Evolutionary conservation across 2,888 invertebrate genomes (phyloP), one percentile per base, ranked within the genome.

Genomic region (Barypeithes pellucidus): DNA sequence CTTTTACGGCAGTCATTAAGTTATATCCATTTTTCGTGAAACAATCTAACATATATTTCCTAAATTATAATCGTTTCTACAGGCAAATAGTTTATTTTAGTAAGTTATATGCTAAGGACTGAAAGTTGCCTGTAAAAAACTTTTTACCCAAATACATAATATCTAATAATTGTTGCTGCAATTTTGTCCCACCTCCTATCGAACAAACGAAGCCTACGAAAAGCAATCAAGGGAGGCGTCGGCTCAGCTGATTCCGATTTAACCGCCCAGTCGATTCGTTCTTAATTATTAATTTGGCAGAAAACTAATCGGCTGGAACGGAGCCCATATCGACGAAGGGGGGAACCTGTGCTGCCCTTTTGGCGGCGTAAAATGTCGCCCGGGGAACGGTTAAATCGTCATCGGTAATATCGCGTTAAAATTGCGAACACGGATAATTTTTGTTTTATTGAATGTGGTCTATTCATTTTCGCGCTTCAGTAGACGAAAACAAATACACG

Each of bases 251-350:
- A 61, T 24, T 24, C 24, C 61, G 61, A 22, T 22, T 29, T 22
- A 22, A 16, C 24, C 61, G 45, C 61, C 61, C 61, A 61, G 45
- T 61, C 61, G 45, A 61, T 24, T 61, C 16, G 61, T 61, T 43
- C 61, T 61, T 61, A 61, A 61, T 61, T 61, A 61, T 45, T 61
- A 61, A 61, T 61, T 61, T 45, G 43, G 61, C 43, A 41, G 61
- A 61, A 61, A 61, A 45, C 43, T 61, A 61, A 61, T 61, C 61
- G 61, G 61, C 61, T 61, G 61, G 61, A 61, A 43, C 61, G 45
- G 45, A 45, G 45, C 61, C 61, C 45, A 39, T 45, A 45, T 45
- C 24, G 61, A 16, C 24, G 61, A 16, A 29, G 52, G 29, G 14
- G 16, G 29, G 14, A n/a, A n/a, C 2, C n/a, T 12, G 7, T 29